Conservation (phyloP, 2,888 invertebrate species). For the Idaea biselata region DNA sequence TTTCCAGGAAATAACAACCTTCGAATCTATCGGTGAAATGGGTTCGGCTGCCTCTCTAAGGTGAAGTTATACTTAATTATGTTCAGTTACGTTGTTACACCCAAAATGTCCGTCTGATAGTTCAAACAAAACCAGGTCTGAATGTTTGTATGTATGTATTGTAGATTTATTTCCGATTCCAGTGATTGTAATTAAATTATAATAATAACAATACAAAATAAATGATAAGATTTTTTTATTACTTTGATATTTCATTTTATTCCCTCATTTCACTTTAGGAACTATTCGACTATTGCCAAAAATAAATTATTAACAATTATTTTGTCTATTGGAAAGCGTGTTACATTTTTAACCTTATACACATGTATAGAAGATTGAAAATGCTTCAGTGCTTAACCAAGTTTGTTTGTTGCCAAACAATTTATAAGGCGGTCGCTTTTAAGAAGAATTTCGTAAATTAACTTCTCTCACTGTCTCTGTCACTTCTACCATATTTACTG, state of each 20-base stretch:
- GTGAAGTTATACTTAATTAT: constrained; percentile 36
- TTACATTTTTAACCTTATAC: background rate
- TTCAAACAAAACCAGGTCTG: constrained; percentile 58
- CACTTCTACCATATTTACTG: no score
- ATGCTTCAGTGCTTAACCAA: background rate
- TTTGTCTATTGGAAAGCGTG: constrained; percentile 12
- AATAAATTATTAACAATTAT: constrained; percentile 23
- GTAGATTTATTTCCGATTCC: constrained; percentile 67
- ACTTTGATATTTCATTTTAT: constrained; percentile 64
- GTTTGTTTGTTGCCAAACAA: background rate
- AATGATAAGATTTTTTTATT: constrained; percentile 68
- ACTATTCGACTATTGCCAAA: constrained; percentile 40
- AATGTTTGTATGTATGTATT: constrained; percentile 54
- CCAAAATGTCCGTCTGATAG: constrained; percentile 59
- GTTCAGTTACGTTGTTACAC: constrained; percentile 42
- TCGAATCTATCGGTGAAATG: constrained; percentile 39
- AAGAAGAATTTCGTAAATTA: no score
- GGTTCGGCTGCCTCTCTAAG: constrained; percentile 42
- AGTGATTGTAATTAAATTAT: constrained; percentile 57
- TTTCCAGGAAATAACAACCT: constrained; percentile 66
- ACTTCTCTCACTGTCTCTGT: no score
- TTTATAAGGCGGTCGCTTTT: background rate
- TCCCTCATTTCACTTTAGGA: constrained; percentile 35
- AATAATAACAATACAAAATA: constrained; percentile 55
- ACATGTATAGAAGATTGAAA: background rate